A percentile compares a stretch with the other conserved stretches of the same genome.
These are phyloP conservation scores for Geococcyx californianus DNA, from an alignment of 2,113 vertebrate genomes.

Conservation along the genomic window DNA sequence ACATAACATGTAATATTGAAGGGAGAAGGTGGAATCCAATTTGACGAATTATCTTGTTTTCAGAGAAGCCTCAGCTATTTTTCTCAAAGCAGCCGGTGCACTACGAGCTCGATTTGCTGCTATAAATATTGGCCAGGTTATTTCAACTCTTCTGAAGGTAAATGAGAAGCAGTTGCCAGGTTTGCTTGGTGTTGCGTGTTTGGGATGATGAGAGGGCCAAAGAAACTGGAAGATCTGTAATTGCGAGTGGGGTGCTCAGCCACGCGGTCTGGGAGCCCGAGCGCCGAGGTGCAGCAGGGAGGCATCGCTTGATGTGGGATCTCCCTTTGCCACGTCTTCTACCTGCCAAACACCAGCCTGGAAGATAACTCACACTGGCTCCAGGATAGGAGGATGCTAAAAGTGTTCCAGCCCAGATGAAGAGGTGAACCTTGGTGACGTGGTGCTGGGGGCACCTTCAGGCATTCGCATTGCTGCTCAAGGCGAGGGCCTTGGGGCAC, in stretches of 20 bases:
- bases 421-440: fast-evolving
- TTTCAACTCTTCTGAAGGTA: slow-evolving; percentile 30
- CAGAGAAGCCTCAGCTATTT: slow-evolving; percentile 30
- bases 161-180: background rate
- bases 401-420: fast-evolving
- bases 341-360: background rate
- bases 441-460: background rate
- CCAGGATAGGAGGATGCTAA: background rate
- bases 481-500: fast-evolving
- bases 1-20: background rate
- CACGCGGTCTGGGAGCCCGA: background rate
- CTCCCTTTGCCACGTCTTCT: background rate
- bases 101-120: background rate
- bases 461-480: background rate
- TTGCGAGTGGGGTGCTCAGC: background rate
- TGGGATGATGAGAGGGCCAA: slow-evolving; percentile 14
- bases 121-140: slow-evolving; percentile 25
- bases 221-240: background rate
- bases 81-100: background rate
- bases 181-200: background rate
- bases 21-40: background rate
- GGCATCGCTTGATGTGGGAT: slow-evolving; percentile 2
- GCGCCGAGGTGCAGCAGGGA: background rate
- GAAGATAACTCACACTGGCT: background rate
- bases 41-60: background rate